Conservation (phyloP, 2,888 invertebrate genomes). For the Bugulina stolonifera region DNA sequence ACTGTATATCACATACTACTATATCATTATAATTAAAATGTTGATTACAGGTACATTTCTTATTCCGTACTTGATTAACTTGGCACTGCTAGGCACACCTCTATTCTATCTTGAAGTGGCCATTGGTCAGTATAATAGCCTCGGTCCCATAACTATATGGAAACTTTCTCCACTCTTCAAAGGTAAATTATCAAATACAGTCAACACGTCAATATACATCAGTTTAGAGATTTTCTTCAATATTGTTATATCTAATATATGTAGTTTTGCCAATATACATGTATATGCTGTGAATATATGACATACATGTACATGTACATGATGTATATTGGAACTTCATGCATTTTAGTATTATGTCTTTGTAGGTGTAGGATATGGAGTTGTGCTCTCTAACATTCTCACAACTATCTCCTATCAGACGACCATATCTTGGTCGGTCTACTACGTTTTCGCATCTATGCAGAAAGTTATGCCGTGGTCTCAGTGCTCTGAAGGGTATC, state of each 20-base stretch:
- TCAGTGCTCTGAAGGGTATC: not conserved
- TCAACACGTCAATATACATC: not conserved
- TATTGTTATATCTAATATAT: no score
- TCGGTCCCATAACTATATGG: not conserved
- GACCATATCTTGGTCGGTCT: not conserved
- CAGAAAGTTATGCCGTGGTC: constrained; percentile 8
- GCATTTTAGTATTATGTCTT: no score
- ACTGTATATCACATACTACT: no score
- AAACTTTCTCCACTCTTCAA: constrained; percentile 4
- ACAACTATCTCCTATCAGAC: not conserved
- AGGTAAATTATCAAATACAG: not conserved
- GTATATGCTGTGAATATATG: no score
- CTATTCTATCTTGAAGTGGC: constrained; percentile 12
- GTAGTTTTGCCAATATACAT: no score
- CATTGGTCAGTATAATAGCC: constrained; percentile 18
- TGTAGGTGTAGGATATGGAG: constrained; percentile 17
- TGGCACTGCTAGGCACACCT: not conserved
- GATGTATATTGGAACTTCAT: no score
- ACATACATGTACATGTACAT: no score
- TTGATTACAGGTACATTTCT: not conserved
- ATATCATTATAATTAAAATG: no score
- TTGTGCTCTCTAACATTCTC: not conserved
- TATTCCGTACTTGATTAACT: not conserved
- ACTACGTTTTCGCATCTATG: constrained; percentile 21
- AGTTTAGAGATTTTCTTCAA: not conserved